phyloP scores from a whole-genome alignment of 2,113 vertebrate species.

The Forbesichthys papilliferus region DNA sequence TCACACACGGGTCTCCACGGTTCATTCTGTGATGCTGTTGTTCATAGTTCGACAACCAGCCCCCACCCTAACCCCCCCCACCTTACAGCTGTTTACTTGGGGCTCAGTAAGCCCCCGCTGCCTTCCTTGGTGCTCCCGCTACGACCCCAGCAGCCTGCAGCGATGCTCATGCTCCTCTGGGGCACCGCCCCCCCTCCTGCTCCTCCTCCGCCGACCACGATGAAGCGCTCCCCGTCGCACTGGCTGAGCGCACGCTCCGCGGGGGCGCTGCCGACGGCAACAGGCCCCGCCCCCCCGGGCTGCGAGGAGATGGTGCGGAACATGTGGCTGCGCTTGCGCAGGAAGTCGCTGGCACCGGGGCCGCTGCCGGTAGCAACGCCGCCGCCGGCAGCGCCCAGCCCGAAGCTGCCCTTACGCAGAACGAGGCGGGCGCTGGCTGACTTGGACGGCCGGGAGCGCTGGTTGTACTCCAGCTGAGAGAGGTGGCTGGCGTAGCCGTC shows the following conservation, averaged over 20 bases:
- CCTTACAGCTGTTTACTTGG: slow-evolving; percentile 56
- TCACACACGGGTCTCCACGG: not conserved
- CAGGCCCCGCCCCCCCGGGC: slow-evolving; percentile 61
- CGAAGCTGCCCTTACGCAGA: slow-evolving; percentile 95
- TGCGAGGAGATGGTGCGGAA: slow-evolving; percentile 92
- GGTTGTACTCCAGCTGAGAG: slow-evolving; percentile 93
- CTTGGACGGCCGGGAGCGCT: slow-evolving; percentile 89
- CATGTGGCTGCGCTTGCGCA: slow-evolving; percentile 94
- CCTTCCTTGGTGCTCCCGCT: slow-evolving; percentile 78
- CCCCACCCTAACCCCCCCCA: not conserved
- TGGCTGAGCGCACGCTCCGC: slow-evolving; percentile 91
- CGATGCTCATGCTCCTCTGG: slow-evolving; percentile 93
- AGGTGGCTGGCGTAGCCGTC: slow-evolving; percentile 95
- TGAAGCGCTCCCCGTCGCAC: slow-evolving; percentile 79
- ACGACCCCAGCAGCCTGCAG: slow-evolving; percentile 94
- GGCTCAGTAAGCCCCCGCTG: slow-evolving; percentile 64
- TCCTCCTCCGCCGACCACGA: slow-evolving; percentile 57
- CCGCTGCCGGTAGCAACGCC: slow-evolving; percentile 72
- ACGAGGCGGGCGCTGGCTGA: slow-evolving; percentile 88
- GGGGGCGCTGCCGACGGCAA: slow-evolving; percentile 62
- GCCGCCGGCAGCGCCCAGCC: slow-evolving; percentile 84
- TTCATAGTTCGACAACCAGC: not conserved
- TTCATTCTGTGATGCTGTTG: not conserved
- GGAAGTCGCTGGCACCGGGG: slow-evolving; percentile 77
- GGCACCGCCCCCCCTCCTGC: slow-evolving; percentile 58